phyloP scores from a whole-genome alignment of 2,113 vertebrate species.

The Charina bottae region DNA sequence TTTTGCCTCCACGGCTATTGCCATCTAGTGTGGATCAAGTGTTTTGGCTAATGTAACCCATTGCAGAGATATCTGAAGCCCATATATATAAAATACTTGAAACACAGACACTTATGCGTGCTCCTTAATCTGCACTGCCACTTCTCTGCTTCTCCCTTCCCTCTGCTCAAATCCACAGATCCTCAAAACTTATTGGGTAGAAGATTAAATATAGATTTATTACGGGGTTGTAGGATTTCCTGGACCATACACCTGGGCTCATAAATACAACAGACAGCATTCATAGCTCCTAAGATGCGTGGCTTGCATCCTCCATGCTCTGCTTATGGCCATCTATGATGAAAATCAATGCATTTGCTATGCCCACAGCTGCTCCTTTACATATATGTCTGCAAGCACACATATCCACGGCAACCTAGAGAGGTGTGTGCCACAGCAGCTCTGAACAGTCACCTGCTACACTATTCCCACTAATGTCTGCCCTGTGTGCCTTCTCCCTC shows the following conservation, averaged over 20 bases:
- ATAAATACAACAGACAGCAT: not conserved
- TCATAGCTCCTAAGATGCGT: not conserved
- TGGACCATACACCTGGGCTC: not conserved
- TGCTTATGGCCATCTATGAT: not conserved
- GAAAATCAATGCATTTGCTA: not conserved
- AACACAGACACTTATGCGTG: not conserved
- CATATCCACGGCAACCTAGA: conserved; percentile 6
- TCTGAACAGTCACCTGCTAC: not conserved
- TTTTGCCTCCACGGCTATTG: conserved; percentile 16
- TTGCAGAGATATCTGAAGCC: conserved; percentile 44
- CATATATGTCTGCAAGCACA: conserved; percentile 14
- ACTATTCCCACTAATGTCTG: not conserved
- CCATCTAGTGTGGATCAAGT: conserved; percentile 41
- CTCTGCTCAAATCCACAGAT: not conserved
- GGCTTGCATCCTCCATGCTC: not conserved
- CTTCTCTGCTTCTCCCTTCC: conserved; percentile 7
- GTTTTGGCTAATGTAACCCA: conserved; percentile 42
- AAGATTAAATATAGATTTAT: not conserved
- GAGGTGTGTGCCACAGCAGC: conserved; percentile 36
- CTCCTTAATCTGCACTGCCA: not conserved
- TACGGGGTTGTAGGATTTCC: not conserved
- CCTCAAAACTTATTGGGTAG: not conserved
- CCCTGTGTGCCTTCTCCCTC: conserved; percentile 49
- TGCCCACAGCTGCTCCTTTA: not conserved
- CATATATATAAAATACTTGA: conserved; percentile 19